phyloP scores from a whole-genome alignment of 2,113 vertebrate genomes.

The Notiomystis cincta region DNA sequence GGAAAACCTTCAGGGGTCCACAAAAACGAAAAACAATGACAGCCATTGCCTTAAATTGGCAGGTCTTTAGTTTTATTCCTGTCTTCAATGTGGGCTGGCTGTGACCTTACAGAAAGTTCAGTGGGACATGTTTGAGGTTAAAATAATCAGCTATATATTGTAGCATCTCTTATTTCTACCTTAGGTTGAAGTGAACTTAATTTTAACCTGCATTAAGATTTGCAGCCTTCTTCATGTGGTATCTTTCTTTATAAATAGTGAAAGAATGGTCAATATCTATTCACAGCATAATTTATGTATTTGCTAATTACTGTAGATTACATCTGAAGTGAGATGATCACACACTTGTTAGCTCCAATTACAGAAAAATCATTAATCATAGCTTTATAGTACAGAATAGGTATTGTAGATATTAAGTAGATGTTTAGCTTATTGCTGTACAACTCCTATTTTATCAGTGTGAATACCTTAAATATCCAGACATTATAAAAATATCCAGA shows the following conservation, averaged over 20 bases:
- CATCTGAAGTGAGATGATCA: background rate
- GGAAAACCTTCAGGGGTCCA: background rate
- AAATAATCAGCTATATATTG: background rate
- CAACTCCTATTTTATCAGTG: background rate
- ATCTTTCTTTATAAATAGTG: background rate
- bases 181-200: background rate
- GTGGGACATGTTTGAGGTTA: background rate
- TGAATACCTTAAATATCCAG: background rate
- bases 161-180: background rate
- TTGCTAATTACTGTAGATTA: constrained; percentile 10
- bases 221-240: background rate
- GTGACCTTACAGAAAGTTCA: background rate
- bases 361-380: constrained; percentile 20
- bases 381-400: background rate
- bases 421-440: background rate
- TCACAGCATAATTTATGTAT: background rate
- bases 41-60: background rate
- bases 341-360: background rate
- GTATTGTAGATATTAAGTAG: background rate
- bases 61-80: background rate
- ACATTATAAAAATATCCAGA: background rate
- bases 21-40: background rate
- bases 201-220: background rate
- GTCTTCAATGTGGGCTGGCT: background rate
- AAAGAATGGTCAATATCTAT: background rate